Evolutionary conservation across 2,888 invertebrate species (phyloP).

Genomic region (Bembecia ichneumoniformis): DNA sequence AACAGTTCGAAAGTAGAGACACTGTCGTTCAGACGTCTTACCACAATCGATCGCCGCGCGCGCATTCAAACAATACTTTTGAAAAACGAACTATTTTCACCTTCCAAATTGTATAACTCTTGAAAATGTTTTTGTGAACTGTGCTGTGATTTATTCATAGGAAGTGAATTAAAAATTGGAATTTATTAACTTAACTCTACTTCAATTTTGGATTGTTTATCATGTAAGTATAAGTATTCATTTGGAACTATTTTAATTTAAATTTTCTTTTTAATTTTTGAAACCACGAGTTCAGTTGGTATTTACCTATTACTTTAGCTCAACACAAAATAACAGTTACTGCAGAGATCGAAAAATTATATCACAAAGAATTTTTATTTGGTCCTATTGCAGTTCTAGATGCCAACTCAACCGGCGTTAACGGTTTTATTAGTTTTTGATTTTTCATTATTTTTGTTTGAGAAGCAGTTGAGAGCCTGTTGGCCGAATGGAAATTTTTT

Average conservation of each 20-base stretch:
- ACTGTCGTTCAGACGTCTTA: conserved; percentile 43
- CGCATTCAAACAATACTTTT: conserved; percentile 19
- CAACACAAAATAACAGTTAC: background rate
- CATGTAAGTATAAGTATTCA: conserved; percentile 42
- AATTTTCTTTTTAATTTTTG: background rate
- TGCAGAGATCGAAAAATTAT: background rate
- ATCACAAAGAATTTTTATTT: background rate
- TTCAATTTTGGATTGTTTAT: conserved; percentile 41
- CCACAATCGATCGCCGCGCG: conserved; percentile 22
- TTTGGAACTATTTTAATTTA: too few species aligned
- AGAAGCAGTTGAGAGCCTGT: too few species aligned
- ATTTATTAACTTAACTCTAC: conserved; percentile 31
- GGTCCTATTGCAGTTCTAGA: background rate
- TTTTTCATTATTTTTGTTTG: too few species aligned
- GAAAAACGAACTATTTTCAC: background rate
- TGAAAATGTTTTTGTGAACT: conserved; percentile 32
- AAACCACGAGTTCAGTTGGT: background rate
- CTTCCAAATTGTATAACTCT: background rate
- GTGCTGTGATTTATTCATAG: conserved; percentile 46
- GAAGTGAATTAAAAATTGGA: conserved; percentile 31
- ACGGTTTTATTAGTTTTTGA: background rate
- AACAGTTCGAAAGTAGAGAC: conserved; percentile 64
- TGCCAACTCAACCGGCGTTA: background rate
- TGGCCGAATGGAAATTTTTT: too few species aligned
- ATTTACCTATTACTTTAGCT: background rate